A percentile compares a stretch with the other conserved stretches of the same genome.
These are phyloP conservation scores for Drosophila watanabei DNA, from an alignment of 1,140 invertebrate species.

Conservation along the genomic window DNA sequence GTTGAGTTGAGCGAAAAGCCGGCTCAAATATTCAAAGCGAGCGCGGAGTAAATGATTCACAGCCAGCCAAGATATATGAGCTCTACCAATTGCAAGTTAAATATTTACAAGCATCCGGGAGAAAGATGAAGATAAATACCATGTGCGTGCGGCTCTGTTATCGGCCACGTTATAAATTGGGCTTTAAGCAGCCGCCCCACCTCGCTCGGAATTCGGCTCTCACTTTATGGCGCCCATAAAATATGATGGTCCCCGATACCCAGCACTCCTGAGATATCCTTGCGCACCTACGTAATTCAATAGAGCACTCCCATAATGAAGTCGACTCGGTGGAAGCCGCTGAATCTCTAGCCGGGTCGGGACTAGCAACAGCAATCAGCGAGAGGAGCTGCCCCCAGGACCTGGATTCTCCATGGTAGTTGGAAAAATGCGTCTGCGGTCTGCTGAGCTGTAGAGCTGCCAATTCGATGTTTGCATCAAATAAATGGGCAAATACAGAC, in stretches of 20 bases:
- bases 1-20: conserved; percentile 15
- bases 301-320: conserved; percentile 68
- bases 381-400: not conserved
- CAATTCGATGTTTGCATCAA: conserved; percentile 49
- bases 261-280: conserved; percentile 17
- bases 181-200: conserved; percentile 41
- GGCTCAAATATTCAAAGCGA: conserved; percentile 61
- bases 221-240: conserved; percentile 59
- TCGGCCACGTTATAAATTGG: conserved; percentile 63
- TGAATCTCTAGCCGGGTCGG: conserved; percentile 14
- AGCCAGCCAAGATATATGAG: conserved; percentile 56
- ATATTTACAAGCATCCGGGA: conserved; percentile 64
- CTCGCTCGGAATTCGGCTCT: conserved; percentile 16
- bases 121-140: conserved; percentile 24
- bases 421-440: conserved; percentile 63
- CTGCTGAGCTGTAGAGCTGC: conserved; percentile 18
- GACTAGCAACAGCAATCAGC: conserved; percentile 52
- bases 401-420: conserved; percentile 28
- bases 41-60: conserved; percentile 64
- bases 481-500: conserved; percentile 69
- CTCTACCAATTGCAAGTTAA: conserved; percentile 67
- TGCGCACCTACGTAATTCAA: conserved; percentile 63
- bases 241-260: conserved; percentile 55
- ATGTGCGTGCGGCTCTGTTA: conserved; percentile 51
- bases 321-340: conserved; percentile 55